phyloP scores from a whole-genome alignment of 2,888 invertebrate genomes.

The Dicranocentrus wangi region DNA sequence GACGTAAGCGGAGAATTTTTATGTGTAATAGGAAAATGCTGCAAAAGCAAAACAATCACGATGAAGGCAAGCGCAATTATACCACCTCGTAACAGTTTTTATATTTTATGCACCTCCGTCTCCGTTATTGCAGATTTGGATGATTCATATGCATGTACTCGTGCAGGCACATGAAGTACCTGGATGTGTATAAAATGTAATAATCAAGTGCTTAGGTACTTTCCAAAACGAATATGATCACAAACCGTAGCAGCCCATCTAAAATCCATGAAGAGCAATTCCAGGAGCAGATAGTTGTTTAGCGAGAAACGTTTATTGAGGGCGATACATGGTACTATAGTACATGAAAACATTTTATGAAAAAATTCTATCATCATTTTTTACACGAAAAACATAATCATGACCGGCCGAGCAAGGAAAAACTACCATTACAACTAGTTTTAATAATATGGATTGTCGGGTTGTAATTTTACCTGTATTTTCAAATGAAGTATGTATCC shows the following conservation, averaged over 20 bases:
- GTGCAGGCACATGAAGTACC: background rate
- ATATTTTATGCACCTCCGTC: too few relatives aligned
- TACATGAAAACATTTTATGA: too few relatives aligned
- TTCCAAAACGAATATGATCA: background rate
- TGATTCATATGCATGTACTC: background rate
- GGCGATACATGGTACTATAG: too few relatives aligned
- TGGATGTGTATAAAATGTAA: background rate
- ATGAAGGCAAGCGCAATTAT: background rate
- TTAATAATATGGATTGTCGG: too few relatives aligned
- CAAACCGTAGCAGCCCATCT: background rate
- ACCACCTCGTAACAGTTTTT: background rate
- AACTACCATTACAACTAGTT: too few relatives aligned
- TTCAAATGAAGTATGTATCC: too few relatives aligned
- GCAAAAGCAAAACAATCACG: background rate
- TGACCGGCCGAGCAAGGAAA: too few relatives aligned
- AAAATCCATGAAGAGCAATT: background rate
- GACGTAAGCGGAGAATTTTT: background rate
- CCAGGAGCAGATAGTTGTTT: background rate
- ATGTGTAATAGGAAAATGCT: background rate
- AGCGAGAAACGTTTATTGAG: too few relatives aligned
- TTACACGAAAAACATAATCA: too few relatives aligned
- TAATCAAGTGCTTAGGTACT: background rate
- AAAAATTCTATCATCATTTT: too few relatives aligned
- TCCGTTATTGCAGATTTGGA: too few relatives aligned
- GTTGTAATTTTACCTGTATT: too few relatives aligned